A percentile compares a stretch with the other conserved stretches of the same genome.
Conservation (phyloP, 2,888 invertebrate species). For the Drosophila koepferae region DNA sequence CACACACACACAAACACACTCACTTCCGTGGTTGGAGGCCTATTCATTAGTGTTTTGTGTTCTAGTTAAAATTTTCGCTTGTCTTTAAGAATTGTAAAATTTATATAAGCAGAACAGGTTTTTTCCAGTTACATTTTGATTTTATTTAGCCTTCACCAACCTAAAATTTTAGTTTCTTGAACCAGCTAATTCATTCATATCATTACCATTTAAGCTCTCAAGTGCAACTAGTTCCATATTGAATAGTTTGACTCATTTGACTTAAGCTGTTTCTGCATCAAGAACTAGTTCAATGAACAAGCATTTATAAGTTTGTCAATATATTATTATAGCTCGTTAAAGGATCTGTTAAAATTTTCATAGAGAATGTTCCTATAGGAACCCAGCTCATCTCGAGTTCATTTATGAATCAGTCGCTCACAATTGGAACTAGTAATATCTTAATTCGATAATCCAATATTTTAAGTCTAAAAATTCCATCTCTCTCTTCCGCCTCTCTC, state of each 20-base stretch:
- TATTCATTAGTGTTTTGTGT: neutral
- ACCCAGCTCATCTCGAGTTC: too few species aligned
- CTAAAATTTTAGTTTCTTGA: too few species aligned
- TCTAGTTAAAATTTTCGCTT: neutral
- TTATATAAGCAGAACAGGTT: neutral
- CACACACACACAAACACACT: neutral
- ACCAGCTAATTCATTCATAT: neutral
- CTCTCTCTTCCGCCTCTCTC: neutral
- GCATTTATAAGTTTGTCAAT: neutral
- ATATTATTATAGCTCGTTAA: too few species aligned
- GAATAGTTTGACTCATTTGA: too few species aligned
- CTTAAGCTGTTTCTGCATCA: too few species aligned
- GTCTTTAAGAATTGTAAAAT: neutral
- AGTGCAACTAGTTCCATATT: neutral
- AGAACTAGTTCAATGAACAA: neutral
- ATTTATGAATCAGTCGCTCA: neutral
- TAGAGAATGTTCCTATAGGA: too few species aligned
- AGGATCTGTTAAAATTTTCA: too few species aligned
- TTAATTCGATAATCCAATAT: too few species aligned
- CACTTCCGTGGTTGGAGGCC: too few species aligned
- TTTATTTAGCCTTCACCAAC: too few species aligned
- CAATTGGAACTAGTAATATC: neutral
- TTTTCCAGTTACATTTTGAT: neutral
- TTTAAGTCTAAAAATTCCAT: too few species aligned
- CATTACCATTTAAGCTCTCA: too few species aligned